phyloP scores from a whole-genome alignment of 2,888 invertebrate species.

The Coleophora flavipennella region DNA sequence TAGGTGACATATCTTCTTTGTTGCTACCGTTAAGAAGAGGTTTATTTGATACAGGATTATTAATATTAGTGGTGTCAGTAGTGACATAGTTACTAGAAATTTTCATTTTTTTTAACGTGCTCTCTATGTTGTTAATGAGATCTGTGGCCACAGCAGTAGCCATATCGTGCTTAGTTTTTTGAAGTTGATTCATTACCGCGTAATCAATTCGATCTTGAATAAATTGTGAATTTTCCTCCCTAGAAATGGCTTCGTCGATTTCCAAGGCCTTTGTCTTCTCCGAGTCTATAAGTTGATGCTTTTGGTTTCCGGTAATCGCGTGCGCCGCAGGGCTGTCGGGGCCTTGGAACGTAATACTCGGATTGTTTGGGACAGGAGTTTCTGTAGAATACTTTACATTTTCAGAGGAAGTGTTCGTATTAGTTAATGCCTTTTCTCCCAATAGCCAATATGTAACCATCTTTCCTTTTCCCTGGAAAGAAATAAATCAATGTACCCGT shows the following conservation, averaged over 20 bases:
- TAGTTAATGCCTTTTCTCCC: conserved; percentile 73
- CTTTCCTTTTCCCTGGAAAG: conserved; percentile 84
- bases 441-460: conserved; percentile 92
- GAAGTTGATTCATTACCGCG: no score
- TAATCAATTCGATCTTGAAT: no score
- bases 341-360: conserved; percentile 64
- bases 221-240: no score
- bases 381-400: conserved; percentile 18
- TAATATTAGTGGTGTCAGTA: conserved; percentile 2
- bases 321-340: conserved; percentile 63
- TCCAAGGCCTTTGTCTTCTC: no score
- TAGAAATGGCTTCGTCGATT: no score
- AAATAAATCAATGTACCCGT: no score
- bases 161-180: conserved; percentile 46
- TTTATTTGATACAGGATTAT: conserved; percentile 22
- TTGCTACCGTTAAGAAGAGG: conserved; percentile 25
- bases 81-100: not conserved
- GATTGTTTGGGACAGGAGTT: conserved; percentile 29
- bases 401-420: conserved; percentile 24
- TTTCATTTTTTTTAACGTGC: conserved; percentile 52
- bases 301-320: conserved; percentile 47
- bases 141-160: conserved; percentile 63
- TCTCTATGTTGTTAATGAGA: conserved; percentile 59
- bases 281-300: conserved; percentile 29
- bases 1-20: conserved; percentile 50